These are phyloP conservation scores for Tragelaphus oryx DNA, from an alignment of 2,797 vertebrate species.

Conservation along the genomic window DNA sequence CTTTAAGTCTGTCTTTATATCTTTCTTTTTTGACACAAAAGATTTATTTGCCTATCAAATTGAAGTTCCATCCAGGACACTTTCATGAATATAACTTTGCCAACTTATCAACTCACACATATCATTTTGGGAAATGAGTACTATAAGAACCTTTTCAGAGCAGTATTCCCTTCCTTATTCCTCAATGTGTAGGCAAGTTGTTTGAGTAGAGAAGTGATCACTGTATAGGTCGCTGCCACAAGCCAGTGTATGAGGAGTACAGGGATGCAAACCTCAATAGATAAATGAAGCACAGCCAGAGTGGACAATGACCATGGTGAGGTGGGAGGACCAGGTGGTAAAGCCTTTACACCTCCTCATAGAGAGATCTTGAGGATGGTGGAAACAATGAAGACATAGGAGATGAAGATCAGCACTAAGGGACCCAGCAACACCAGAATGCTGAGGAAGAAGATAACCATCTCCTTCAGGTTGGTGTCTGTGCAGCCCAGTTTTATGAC, in stretches of 20 bases:
- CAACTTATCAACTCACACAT: background rate
- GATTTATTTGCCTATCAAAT: background rate
- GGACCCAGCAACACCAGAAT: slow-evolving; percentile 51
- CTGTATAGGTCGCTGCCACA: slow-evolving; percentile 59
- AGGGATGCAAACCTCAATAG: slow-evolving; percentile 53
- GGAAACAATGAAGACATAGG: slow-evolving; percentile 50
- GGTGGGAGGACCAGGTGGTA: slow-evolving; percentile 66
- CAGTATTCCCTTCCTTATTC: slow-evolving; percentile 61
- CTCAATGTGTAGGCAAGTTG: slow-evolving; percentile 60
- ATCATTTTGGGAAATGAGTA: background rate
- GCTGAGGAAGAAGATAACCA: slow-evolving; percentile 52
- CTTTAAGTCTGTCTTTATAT: background rate
- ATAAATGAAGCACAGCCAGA: slow-evolving; percentile 63
- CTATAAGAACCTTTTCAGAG: slow-evolving; percentile 39
- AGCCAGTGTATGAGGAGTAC: slow-evolving; percentile 31
- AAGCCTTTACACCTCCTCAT: slow-evolving; percentile 36
- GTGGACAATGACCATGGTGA: slow-evolving; percentile 59
- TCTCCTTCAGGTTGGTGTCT: slow-evolving; percentile 49
- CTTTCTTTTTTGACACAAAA: background rate
- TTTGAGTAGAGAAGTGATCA: slow-evolving; percentile 64
- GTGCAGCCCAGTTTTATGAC: slow-evolving; percentile 56
- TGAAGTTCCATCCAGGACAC: background rate
- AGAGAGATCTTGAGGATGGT: slow-evolving; percentile 62
- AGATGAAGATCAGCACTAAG: slow-evolving; percentile 59
- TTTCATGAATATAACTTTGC: background rate